Base-by-base conservation (phyloP, 2,797 vertebrate species). In the Arremon brunneinucha region DNA sequence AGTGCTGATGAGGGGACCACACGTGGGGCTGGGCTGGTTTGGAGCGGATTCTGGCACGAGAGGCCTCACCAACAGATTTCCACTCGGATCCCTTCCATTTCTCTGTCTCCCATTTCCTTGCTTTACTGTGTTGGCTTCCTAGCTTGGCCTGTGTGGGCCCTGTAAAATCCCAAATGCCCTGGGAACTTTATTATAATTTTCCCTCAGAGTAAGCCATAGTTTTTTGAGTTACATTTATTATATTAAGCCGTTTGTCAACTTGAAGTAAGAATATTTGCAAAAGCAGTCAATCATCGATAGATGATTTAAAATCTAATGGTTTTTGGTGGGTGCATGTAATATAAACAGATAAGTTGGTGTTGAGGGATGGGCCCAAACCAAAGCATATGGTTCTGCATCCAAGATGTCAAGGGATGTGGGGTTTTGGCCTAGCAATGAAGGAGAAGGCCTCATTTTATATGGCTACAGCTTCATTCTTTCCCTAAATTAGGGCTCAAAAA, bases 201-300 rank as follows among this genome's bases (percentile, higher is more conserved):
- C 47, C 13, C 47, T 81, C 28, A 14, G 67, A 89, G 67, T 60
- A 28, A 91, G 22, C 20, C 52, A 2, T 41, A 53, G 21, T 53
- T 86, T 60, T 28, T 26, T 53, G 44, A 80, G 60, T 70, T 84
- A 21, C 53, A 64, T 59, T 89, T 34, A 41, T 72, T 91, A 57
- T 21, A 44, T 88, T 71, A 85, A 92, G 76, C 26, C 19, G 20
- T 93, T 94, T 72, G 41, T 91, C 74, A 91, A 3, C 83, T 92
- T 62, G 30, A 46, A 94, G 59, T 50, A 86, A 79, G 83, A 71
- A 84, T 63, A 94, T 65, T 92, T 49, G 50, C 55, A 37, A 70
- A 91, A 82, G n/a, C 1, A 13, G 65, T 81, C 62, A 88, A 49
- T 35, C 63, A 39, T 56, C 43, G 56, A 37, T 65, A 84, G 56